phyloP scores from a whole-genome alignment of 2,113 vertebrate genomes.

The Callipepla squamata region DNA sequence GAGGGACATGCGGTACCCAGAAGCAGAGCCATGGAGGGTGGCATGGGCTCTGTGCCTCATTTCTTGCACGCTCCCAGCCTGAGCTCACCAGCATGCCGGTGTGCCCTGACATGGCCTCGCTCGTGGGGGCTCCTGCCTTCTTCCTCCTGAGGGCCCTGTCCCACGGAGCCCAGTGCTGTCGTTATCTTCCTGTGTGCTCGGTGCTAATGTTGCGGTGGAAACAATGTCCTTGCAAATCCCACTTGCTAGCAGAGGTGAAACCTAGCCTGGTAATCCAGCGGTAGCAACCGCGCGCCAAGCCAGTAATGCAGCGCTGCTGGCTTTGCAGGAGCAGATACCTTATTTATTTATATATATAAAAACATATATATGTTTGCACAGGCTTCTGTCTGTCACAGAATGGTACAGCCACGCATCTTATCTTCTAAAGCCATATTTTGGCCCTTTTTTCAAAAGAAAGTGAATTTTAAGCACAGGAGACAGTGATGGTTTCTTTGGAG shows the following conservation, averaged over 20 bases:
- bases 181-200: neutral
- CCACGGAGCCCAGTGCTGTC: neutral
- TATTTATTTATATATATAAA: constrained; percentile 60
- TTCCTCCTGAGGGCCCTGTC: neutral
- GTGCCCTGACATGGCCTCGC: neutral
- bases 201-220: neutral
- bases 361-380: constrained; percentile 18
- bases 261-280: constrained; percentile 36
- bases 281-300: neutral
- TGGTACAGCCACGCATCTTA: constrained; percentile 47
- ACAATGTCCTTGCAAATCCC: constrained; percentile 31
- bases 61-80: neutral
- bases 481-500: constrained; percentile 70
- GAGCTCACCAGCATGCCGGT: fast-evolving
- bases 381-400: constrained; percentile 44
- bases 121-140: neutral
- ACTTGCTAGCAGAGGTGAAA: constrained; percentile 54
- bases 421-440: constrained; percentile 67
- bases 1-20: neutral
- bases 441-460: constrained; percentile 54
- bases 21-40: neutral
- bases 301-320: neutral
- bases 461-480: constrained; percentile 67
- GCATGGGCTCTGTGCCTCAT: neutral
- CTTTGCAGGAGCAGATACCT: constrained; percentile 40